phyloP scores from a whole-genome alignment of 2,113 vertebrate species.

The Salminus brasiliensis region DNA sequence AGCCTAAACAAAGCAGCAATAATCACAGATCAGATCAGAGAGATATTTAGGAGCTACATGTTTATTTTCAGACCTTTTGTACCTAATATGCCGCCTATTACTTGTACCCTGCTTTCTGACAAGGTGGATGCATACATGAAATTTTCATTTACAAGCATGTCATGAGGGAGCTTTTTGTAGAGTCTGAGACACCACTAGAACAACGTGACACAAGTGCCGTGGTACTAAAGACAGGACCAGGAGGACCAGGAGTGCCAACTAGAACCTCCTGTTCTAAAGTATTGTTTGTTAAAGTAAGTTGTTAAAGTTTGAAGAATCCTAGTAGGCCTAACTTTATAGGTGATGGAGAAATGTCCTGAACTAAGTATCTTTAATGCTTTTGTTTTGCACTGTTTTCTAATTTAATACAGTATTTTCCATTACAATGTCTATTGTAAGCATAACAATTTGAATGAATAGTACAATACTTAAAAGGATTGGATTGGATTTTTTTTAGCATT shows the following conservation, averaged over 20 bases:
- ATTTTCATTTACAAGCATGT: conserved; percentile 6
- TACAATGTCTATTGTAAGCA: no score
- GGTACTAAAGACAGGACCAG: background rate
- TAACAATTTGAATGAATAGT: no score
- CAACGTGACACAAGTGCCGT: background rate
- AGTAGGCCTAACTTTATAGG: no score
- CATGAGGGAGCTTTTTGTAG: background rate
- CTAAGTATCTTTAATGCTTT: no score
- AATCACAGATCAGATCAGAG: background rate
- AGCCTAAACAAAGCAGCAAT: background rate
- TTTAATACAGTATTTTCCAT: no score
- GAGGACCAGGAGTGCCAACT: background rate
- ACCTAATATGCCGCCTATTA: background rate
- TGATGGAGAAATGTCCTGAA: no score
- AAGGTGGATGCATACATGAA: conserved; percentile 1
- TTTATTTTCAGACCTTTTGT: background rate
- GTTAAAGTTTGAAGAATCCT: no score
- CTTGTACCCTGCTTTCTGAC: conserved; percentile 1
- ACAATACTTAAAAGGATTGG: no score
- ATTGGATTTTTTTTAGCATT: no score
- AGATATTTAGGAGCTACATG: background rate
- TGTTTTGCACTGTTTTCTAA: no score
- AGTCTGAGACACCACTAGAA: conserved; percentile 1
- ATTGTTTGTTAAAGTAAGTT: background rate
- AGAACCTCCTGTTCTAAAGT: background rate